Base-by-base conservation (phyloP, 1,140 invertebrate species). In the Harpegnathos saltator region DNA sequence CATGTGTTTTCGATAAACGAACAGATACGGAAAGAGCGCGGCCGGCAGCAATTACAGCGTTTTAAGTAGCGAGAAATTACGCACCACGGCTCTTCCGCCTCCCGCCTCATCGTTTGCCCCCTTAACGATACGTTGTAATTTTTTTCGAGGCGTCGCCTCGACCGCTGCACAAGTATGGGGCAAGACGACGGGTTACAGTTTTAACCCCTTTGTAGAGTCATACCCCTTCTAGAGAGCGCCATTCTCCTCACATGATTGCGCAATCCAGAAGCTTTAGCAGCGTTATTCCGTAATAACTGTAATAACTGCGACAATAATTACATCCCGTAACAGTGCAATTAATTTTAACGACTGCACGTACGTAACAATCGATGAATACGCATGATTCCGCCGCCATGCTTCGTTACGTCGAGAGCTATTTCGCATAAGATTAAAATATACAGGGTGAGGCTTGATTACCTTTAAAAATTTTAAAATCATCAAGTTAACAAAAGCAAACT, bases 251-350 rank as follows among this genome's bases (percentile, higher is more conserved):
- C 4, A 52, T 12, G 3, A 68, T 68, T 29, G 24, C 5, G 15
- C 15, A n/a, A 52, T n/a, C 22, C 26, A 69, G 38, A 44, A 7
- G 52, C 17, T 69, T n/a, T n/a, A 17, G 0, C 29, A 62, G 7
- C 26, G 11, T 69, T 69, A 14, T 33, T 17, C 19, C 1, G 52
- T 22, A 56, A 38, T n/a, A 33, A n/a, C 26, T 12, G 50, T 24
- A 68, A 68, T 52, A 52, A 19, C 12, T 1, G 33, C 52, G 19
- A 29, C 33, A 29, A 11, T 29, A 54, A 71, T 69, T 52, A 66
- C 9, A 71, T 5, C n/a, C 14, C 50, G 15, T 71, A 33, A 71
- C 38, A 69, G n/a, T 19, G n/a, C 19, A 71, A 3, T 56, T 54
- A 69, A 26, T 69, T 68, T 12, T 3, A 66, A 50, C 15, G 14